Evolutionary conservation across 2,113 vertebrate genomes (phyloP).

Genomic region (Elephas maximus): DNA sequence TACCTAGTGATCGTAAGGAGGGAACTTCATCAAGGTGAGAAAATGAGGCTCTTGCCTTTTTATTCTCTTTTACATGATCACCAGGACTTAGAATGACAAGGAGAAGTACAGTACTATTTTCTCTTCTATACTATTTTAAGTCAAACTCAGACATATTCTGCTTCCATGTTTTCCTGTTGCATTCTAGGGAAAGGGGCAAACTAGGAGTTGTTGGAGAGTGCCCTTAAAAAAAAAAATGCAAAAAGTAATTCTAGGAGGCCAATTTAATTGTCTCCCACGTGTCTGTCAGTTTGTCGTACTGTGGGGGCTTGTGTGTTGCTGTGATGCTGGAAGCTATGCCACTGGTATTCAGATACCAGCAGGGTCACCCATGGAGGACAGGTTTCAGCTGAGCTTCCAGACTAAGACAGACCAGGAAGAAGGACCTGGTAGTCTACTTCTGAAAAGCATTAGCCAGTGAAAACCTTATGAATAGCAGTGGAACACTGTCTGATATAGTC

Average conservation of each 20-base stretch:
- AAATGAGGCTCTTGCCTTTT: not conserved
- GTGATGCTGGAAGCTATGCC: no score
- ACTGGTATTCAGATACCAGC: no score
- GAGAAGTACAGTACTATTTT: not conserved
- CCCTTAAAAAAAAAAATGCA: not conserved
- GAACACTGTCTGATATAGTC: no score
- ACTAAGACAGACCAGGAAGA: no score
- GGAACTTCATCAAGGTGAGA: not conserved
- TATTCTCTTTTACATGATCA: not conserved
- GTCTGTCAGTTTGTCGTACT: no score
- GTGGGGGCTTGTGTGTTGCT: no score
- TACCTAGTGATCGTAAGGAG: not conserved
- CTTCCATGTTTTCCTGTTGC: not conserved
- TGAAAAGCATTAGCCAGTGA: no score
- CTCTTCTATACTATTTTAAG: not conserved
- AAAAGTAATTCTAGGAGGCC: conserved; percentile 36
- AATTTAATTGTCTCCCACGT: not conserved
- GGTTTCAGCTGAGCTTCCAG: no score
- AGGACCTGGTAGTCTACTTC: no score
- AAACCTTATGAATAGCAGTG: no score
- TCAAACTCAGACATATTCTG: not conserved
- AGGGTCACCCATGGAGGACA: no score
- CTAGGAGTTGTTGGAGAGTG: not conserved
- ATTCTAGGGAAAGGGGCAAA: not conserved
- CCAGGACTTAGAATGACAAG: not conserved